phyloP scores from a whole-genome alignment of 2,888 invertebrate species.

The Monopis laevigella region DNA sequence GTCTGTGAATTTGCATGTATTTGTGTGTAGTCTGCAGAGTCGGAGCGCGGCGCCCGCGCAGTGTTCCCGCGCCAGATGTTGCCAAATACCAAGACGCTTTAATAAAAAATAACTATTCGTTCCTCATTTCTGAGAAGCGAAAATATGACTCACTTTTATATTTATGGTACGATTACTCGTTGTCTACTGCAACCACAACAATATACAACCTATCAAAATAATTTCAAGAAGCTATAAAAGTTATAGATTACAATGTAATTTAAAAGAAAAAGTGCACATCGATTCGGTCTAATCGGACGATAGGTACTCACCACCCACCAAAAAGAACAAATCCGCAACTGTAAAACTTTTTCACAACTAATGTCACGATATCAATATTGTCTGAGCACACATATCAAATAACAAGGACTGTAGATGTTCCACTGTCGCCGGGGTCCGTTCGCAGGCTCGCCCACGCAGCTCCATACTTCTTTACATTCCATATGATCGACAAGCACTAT shows the following conservation, averaged over 20 bases:
- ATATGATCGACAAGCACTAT: constrained; percentile 84
- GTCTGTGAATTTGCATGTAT: too few species aligned
- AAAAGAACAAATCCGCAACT: too few species aligned
- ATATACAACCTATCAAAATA: too few species aligned
- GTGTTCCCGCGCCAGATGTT: constrained; percentile 54
- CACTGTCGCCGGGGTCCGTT: constrained; percentile 15
- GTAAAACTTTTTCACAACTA: too few species aligned
- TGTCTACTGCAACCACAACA: too few species aligned
- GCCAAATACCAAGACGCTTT: constrained; percentile 53
- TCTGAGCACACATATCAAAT: too few species aligned
- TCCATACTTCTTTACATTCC: constrained; percentile 99
- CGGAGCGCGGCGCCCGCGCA: not conserved
- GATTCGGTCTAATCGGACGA: too few species aligned
- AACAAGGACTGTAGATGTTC: not conserved
- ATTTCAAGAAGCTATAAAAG: too few species aligned
- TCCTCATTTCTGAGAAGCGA: constrained; percentile 12
- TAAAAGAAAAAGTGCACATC: too few species aligned
- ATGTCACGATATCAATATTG: too few species aligned
- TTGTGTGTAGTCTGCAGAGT: not conserved
- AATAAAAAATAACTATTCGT: constrained; percentile 38
- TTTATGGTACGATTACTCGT: not conserved
- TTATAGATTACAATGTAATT: too few species aligned
- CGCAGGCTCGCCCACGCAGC: constrained; percentile 67
- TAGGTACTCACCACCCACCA: too few species aligned
- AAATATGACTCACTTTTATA: constrained; percentile 10